Evolutionary conservation across 2,113 vertebrate genomes (phyloP).

Genomic region (Odocoileus virginianus): DNA sequence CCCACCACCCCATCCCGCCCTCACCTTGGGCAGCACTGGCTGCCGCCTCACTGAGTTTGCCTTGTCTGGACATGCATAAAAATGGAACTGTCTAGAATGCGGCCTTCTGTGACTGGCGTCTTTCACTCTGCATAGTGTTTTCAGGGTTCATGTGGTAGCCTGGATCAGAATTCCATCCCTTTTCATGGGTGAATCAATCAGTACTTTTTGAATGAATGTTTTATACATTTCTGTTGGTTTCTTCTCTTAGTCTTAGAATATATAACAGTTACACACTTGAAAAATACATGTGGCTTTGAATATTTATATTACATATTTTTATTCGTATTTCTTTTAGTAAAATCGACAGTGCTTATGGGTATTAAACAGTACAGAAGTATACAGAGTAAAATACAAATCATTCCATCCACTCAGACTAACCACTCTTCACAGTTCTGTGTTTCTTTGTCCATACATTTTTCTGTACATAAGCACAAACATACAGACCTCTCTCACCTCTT

Average conservation of each 20-base stretch:
- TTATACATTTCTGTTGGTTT: not conserved
- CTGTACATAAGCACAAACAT: not conserved
- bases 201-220: not conserved
- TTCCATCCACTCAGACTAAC: not conserved
- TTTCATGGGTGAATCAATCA: not conserved
- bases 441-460: not conserved
- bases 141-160: not conserved
- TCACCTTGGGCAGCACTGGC: not conserved
- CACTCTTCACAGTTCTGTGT: not conserved
- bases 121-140: not conserved
- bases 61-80: not conserved
- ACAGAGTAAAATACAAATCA: not conserved
- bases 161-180: not conserved
- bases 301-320: not conserved
- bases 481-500: not conserved
- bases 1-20: too few species aligned
- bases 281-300: not conserved
- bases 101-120: not conserved
- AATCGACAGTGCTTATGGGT: not conserved
- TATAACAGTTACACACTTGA: not conserved
- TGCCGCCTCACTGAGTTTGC: not conserved
- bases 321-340: not conserved
- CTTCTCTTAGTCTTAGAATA: not conserved
- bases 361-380: not conserved
- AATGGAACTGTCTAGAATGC: too few species aligned